A percentile compares a stretch with the other conserved stretches of the same genome.
Evolutionary conservation across 92 coral and sea anemone species (phyloP).

Genomic region (Diadumene lineata): DNA sequence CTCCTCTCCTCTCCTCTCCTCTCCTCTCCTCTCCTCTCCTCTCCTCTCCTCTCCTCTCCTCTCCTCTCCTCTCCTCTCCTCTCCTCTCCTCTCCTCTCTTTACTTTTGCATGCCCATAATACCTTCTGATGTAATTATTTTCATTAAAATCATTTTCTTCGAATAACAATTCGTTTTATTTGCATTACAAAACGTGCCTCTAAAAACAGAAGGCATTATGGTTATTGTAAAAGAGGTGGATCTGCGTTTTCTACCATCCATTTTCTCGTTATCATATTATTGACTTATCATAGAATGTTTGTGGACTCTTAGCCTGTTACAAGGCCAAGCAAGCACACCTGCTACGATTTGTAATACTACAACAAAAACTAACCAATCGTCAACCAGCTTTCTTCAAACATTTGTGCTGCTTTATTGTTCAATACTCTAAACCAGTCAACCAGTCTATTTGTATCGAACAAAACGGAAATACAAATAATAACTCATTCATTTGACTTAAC

Average conservation of each 20-base stretch:
- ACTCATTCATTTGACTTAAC: no score
- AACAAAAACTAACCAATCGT: background rate
- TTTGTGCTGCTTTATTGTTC: background rate
- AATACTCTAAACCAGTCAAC: slow-evolving; percentile 11
- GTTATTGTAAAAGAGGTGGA: no score
- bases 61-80: background rate
- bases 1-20: background rate
- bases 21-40: background rate
- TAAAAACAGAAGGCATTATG: no score
- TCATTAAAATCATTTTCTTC: background rate
- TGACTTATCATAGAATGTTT: background rate
- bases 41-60: background rate
- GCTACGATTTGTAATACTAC: background rate
- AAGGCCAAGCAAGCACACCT: background rate
- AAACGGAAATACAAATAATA: background rate
- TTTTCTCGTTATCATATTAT: background rate
- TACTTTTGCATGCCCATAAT: background rate
- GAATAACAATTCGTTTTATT: background rate
- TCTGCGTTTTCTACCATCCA: background rate
- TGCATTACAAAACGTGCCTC: no score
- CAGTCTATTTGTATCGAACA: background rate
- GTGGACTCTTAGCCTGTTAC: background rate
- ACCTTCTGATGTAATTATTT: background rate
- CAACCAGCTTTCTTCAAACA: background rate
- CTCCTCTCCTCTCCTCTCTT: background rate